Evolutionary conservation across 2,113 vertebrate genomes (phyloP).

Genomic region (Aleadryas rufinucha): DNA sequence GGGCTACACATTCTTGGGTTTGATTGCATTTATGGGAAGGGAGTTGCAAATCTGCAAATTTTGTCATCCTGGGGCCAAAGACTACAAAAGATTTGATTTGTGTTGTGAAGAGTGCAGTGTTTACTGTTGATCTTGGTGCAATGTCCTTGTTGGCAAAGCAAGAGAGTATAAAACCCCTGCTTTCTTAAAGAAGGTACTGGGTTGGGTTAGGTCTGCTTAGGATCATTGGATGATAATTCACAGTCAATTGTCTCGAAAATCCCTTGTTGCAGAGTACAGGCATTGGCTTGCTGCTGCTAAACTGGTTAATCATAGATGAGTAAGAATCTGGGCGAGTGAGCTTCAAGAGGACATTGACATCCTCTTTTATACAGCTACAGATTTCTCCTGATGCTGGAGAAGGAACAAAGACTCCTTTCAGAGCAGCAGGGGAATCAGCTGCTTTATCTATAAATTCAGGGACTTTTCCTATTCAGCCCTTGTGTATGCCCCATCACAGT

Average conservation of each 20-base stretch:
- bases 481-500: not conserved
- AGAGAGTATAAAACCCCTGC: not conserved
- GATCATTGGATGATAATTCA: not conserved
- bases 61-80: not conserved
- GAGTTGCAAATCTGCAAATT: not conserved
- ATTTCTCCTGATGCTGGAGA: not conserved
- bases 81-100: not conserved
- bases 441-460: not conserved
- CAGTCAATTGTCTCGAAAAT: not conserved
- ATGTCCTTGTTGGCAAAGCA: not conserved
- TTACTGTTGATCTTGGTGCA: not conserved
- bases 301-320: not conserved
- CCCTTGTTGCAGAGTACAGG: not conserved
- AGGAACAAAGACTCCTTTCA: not conserved
- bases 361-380: rapidly evolving
- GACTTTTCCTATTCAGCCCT: not conserved
- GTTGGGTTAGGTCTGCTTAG: not conserved
- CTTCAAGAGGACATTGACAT: not conserved
- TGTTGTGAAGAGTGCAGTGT: not conserved
- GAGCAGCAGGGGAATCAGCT: not conserved
- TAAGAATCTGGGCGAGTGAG: not conserved
- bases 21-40: not conserved
- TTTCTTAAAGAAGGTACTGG: not conserved
- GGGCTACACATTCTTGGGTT: not conserved
- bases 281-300: not conserved